Evolutionary conservation across 1,140 invertebrate genomes (phyloP), one percentile per base, ranked within the genome.

Genomic region (Apis dorsata): DNA sequence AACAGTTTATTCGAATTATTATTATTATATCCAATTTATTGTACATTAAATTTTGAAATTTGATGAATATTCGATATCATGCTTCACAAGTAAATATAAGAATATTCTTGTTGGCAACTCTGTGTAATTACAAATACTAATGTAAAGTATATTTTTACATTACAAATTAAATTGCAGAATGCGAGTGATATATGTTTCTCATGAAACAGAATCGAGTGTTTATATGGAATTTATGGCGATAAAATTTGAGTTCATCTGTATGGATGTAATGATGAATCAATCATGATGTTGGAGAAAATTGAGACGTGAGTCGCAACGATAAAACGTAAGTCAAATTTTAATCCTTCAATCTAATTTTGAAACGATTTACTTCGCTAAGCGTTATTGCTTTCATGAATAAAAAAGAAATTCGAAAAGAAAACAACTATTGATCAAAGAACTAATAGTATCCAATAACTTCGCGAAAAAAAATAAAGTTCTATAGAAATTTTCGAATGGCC

Each of bases 401-500:
- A 7, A 7, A 1, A 0, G 0, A 7, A 19, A 44, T 5, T 44
- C 10, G 28, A 13, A 49, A 49, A 5, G 5, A 2, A 9, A 11
- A 44, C 11, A 12, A 21, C 19, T n/a, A 44, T 21, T 17, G 4
- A 5, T 19, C 10, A 2, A 49, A 68, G 44, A n/a, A 49, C 21
- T 49, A 4, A 11, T 11, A 12, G n/a, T 21, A 11, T 49, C n/a
- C 10, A 19, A 19, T 44, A 62, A 65, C 4, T 51, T 9, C 34
- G 9, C 1, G 15, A 5, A 57, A 69, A 79, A 85, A 79, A 85
- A 69, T 84, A 57, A 70, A 79, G 74, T 75, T 79, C 51, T 21
- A 4, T 12, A 12, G 11, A 59, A 66, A 66, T 85, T 74, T 49
- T 70, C 73, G 57, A 21, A 49, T 70, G 34, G 63, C 1, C 12